Base-by-base conservation (phyloP, 2,113 vertebrate species). In the Tragelaphus imberbis region DNA sequence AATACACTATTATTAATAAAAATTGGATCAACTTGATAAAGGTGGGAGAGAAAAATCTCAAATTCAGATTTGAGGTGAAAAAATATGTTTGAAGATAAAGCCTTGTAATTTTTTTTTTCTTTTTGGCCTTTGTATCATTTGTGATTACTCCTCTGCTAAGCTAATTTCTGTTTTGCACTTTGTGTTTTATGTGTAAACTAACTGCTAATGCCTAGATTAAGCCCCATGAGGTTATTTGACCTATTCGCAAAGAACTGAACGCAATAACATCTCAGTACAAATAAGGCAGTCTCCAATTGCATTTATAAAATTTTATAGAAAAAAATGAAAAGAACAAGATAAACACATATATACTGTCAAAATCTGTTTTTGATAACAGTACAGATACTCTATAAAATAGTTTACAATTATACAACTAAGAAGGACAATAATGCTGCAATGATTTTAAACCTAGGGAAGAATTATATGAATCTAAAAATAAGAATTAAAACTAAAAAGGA, bases 181-280 rank as follows among this genome's bases (percentile, higher is more conserved):
- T 92, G 68, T 36, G 89, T 96, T 98, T 88, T 75, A 82, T 95
- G 16, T 84, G 87, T 71, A 97, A 98, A 96, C 47, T 65, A 89
- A 77, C 0, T 3, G 14, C 61, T 96, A 19, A 68, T 84, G 33
- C 11, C 17, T 33, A 88, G 13, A 25, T 1, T 59, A 91, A 95
- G 89, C 79, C 80, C 91, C 63, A 56, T 11, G 58, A 87, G 87
- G 30, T 6, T 77, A 55, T 81, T 68, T 97, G 92, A 95, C 63
- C 58, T 97, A 91, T 91, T 91, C 87, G 44, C 27, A 80, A 91
- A 17, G 6, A 97, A 96, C 19, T 17, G 8, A 97, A 91, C 1
- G 4, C 51, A 94, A 40, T 61, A 91, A 68, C 23, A 86, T 92
- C 33, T 63, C 5, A 15, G 53, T 30, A 77, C 28, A 91, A 92